Conservation (phyloP, 2,888 invertebrate species). For the Pseudococcus viburni region DNA sequence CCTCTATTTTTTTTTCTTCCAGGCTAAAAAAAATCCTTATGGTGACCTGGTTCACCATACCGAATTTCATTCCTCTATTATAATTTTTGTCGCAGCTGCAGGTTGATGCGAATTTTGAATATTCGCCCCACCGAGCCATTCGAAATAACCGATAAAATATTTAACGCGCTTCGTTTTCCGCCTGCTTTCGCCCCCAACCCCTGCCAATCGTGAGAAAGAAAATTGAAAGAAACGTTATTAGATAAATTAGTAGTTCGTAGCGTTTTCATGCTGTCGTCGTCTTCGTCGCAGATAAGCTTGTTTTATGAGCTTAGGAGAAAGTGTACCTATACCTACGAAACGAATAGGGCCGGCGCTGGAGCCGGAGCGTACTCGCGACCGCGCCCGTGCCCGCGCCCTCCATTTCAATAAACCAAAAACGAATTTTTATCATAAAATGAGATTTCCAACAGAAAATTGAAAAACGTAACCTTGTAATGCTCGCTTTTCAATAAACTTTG, state of each 20-base stretch:
- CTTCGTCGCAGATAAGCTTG: conserved; percentile 38
- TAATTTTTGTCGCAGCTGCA: background rate
- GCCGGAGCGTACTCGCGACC: too few species aligned
- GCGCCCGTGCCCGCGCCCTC: background rate
- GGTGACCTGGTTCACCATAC: too few species aligned
- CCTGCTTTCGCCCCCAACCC: background rate
- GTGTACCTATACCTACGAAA: background rate
- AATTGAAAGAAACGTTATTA: conserved; percentile 51
- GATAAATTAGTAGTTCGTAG: conserved; percentile 46
- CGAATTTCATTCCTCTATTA: too few species aligned
- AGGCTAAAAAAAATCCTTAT: too few species aligned
- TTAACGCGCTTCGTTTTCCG: background rate
- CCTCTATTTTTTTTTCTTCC: too few species aligned
- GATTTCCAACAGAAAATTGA: conserved; percentile 48
- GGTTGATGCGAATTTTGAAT: conserved; percentile 19
- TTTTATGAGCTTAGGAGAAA: conserved; percentile 45
- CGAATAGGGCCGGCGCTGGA: background rate
- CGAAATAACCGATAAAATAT: conserved; percentile 51
- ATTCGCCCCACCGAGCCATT: background rate
- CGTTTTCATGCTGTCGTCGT: conserved; percentile 30
- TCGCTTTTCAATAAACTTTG: conserved; percentile 33
- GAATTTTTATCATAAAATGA: conserved; percentile 57
- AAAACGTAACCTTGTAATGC: conserved; percentile 51
- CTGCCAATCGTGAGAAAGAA: background rate
- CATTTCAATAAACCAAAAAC: conserved; percentile 16